phyloP scores from a whole-genome alignment of 1,140 invertebrate species.

The Pseudachorutes palmiensis region DNA sequence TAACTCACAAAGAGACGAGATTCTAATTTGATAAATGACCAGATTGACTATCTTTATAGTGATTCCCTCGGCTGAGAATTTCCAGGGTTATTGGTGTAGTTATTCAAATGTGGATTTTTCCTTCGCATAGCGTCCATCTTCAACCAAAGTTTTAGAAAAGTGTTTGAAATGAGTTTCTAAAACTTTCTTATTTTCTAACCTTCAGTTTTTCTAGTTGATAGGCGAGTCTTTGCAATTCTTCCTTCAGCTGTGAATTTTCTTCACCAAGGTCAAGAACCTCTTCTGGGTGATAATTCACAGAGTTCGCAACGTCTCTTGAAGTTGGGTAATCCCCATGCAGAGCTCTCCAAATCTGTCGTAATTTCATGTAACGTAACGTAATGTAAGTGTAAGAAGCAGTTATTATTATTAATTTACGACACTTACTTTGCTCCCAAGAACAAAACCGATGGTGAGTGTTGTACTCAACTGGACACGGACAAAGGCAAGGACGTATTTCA shows the following conservation, averaged over 20 bases:
- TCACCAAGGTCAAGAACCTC: slow-evolving; percentile 74
- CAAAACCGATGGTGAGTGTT: slow-evolving; percentile 68
- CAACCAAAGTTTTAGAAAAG: no score
- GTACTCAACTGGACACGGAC: slow-evolving; percentile 78
- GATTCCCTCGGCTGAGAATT: no score
- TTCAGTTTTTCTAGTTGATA: slow-evolving; percentile 63
- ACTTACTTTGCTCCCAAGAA: slow-evolving; percentile 75
- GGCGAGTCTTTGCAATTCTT: slow-evolving; percentile 80
- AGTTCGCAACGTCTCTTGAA: slow-evolving; percentile 73
- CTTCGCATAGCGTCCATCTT: slow-evolving; percentile 87
- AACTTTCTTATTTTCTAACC: no score
- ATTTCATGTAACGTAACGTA: neutral
- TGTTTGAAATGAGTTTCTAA: no score
- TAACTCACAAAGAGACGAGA: no score
- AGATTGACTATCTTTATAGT: no score
- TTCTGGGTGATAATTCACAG: slow-evolving; percentile 71
- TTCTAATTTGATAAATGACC: no score
- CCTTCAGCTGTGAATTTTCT: slow-evolving; percentile 85
- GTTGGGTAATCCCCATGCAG: slow-evolving; percentile 65
- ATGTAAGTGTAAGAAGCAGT: neutral
- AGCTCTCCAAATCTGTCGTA: slow-evolving; percentile 59
- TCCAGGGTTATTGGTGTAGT: no score
- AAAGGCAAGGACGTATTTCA: slow-evolving; percentile 79
- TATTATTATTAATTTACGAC: neutral
- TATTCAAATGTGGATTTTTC: slow-evolving; percentile 79